Base-by-base conservation (phyloP, 2,797 vertebrate species). In the Heteromormyrus szaboi region DNA sequence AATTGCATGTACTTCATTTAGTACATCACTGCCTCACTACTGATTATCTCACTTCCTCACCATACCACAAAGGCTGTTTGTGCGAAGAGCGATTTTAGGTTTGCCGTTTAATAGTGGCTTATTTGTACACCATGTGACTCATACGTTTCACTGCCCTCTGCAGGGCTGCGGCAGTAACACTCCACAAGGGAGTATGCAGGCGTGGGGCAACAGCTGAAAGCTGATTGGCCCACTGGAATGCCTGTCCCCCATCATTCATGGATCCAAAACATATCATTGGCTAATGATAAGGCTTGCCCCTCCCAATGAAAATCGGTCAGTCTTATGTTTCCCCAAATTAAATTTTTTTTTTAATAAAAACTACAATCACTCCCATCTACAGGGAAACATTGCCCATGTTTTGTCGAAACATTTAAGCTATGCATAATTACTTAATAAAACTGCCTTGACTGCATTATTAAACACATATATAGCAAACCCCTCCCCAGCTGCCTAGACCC, bases 61-160 rank as follows among this genome's bases (percentile, higher is more conserved):
- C 72, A 3, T 4, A 79, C 72, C 6, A 44, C 72, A 79, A 44
- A 79, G 37, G 17, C 33, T 33, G 37, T 44, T 19, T 12, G 62
- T 68, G 62, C 2, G 14, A 41, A 6, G 33, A 76, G 68, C 5
- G 68, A 37, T 37, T 76, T 76, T 6, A 44, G 72, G 33, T 8
- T 76, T 44, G 68, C 29, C 2, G 4, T 17, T 44, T 79, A 44
- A 79, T 41, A 79, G 17, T n/a, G 76, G 17, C 37, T 81, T 6
- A 81, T 81, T 81, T 44, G 37, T 46, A n/a, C 41, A 81, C 76
- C 8, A 46, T 46, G 19, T n/a, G 37, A 19, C 76, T 81, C n/a
- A 46, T 81, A 56, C 65, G 41, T 85, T 22, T 25, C 56, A 87
- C 89, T 91, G 90, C 89, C 87, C 88, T 87, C 72, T 90, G 50